Evolutionary conservation across 2,113 vertebrate species (phyloP), one percentile per base, ranked within the genome.

Genomic region (Etheostoma spectabile): DNA sequence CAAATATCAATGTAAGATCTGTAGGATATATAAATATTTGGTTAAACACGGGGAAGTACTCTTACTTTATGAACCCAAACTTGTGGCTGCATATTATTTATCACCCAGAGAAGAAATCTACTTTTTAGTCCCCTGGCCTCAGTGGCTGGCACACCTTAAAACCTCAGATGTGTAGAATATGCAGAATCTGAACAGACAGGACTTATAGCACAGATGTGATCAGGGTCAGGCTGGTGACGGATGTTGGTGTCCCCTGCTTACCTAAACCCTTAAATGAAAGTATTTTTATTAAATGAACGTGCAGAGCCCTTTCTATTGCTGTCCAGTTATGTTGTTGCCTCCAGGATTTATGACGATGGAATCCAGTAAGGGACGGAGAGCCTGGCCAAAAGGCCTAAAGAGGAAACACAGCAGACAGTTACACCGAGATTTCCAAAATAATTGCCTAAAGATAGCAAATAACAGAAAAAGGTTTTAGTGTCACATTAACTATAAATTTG

Each of bases 331-430:
- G 48, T 92, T 92, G 93, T 89, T 97, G 81, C 96, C 96, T 87
- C 96, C 97, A 0, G 96, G 97, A 80, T 96, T 96, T 88, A 99
- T 95, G 87, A 92, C 93, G 76, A 97, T 91, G 86, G 96, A 96
- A 77, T 97, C 97, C 93, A 99, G 93, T 24, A 99, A 76, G 33
- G 97, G 97, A 79, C 96, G 96, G 85, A 99, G 95, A 33, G 96
- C 96, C 94, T 98, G 97, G 93, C 98, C 98, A 74, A 99, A 98
- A 24, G 97, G 97, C 90, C 97, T 99, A 89, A 15, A 62, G 86
- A 91, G 69, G 55, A 86, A 79, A 80, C 61, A 87, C 24, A 87
- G 73, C 27, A 79, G 21, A 81, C 5, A 22, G 42, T 77, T 72
- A 84, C 19, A 76, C n/a, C 27, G 30, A 75, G 51, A 63, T 53